Base-by-base conservation (phyloP, 2,797 vertebrate species). In the Crenuchus spilurus region DNA sequence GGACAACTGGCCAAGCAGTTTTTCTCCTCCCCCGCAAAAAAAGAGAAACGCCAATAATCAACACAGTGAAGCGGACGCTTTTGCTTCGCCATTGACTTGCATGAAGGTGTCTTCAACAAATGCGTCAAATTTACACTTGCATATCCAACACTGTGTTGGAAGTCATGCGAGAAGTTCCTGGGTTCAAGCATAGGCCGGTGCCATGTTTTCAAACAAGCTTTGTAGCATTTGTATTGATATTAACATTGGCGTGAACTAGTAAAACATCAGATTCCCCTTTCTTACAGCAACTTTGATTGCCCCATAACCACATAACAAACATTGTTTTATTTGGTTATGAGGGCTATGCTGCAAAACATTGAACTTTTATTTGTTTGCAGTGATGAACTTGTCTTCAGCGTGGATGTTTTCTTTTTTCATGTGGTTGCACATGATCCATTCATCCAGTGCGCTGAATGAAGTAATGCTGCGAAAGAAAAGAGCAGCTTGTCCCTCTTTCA, bases 401-500 rank as follows among this genome's bases (percentile, higher is more conserved):
- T 64, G 14, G 33, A 35, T 77, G 44, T 77, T 33, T 33, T 72
- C 66, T 67, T 39, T 72, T 69, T 69, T 62, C 51, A 42, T 42
- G 75, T 60, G 62, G 33, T 52, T 44, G 58, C 26, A 28, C 69
- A 51, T 65, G 68, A 72, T 66, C 75, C 75, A 77, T 77, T 77
- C 74, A 72, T 77, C 65, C 52, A 44, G 30, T 11, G 69, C 18
- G 52, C 75, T 77, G 75, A 77, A 77, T 77, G 74, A 76, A 77
- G 75, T 72, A 77, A 77, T 72, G 75, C 69, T 46, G 75, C 61
- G 6, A 66, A 72, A 77, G 75, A 77, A 77, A 77, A 73, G 76
- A 68, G 76, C 70, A 73, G 76, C 72, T 69, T 78, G 76, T 78
- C 70, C 65, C 70, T 69, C 65, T 73, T 73, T 78, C 70, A 72